phyloP scores from a whole-genome alignment of 2,888 invertebrate genomes.

The Cataglyphis livida region DNA sequence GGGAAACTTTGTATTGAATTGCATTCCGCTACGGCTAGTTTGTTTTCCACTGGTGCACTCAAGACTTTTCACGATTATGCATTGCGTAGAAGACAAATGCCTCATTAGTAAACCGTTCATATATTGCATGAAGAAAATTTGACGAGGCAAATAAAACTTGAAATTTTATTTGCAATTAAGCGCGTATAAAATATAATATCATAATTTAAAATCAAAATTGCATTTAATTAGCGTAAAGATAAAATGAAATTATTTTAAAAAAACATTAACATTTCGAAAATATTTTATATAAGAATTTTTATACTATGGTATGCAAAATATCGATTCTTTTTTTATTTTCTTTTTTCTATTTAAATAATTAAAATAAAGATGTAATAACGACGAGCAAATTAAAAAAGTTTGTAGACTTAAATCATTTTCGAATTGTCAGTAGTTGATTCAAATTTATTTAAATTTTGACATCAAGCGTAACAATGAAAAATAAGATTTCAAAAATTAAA shows the following conservation, averaged over 20 bases:
- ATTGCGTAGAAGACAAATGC: constrained; percentile 14
- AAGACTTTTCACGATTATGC: constrained; percentile 29
- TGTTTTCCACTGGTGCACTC: constrained; percentile 56
- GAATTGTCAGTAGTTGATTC: not conserved
- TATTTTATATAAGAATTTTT: not conserved
- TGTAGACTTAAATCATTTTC: not conserved
- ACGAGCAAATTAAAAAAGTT: not conserved
- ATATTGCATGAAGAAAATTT: not conserved
- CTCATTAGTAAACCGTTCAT: not conserved
- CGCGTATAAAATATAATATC: not conserved
- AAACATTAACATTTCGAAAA: not conserved
- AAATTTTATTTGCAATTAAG: not conserved
- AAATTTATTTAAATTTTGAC: not conserved
- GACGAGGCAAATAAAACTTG: not conserved
- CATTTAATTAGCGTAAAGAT: not conserved
- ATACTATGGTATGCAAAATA: not conserved
- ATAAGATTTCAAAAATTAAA: not conserved
- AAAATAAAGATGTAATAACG: not conserved
- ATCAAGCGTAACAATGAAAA: not conserved
- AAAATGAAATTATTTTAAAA: not conserved
- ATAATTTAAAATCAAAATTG: not conserved
- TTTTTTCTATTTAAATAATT: not conserved
- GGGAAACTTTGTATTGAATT: constrained; percentile 63
- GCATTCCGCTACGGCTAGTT: constrained; percentile 60
- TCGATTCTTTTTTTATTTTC: not conserved